Evolutionary conservation across 37 sponge, comb jelly and placozoan species (phyloP).

Genomic region (Ianthella basta): DNA sequence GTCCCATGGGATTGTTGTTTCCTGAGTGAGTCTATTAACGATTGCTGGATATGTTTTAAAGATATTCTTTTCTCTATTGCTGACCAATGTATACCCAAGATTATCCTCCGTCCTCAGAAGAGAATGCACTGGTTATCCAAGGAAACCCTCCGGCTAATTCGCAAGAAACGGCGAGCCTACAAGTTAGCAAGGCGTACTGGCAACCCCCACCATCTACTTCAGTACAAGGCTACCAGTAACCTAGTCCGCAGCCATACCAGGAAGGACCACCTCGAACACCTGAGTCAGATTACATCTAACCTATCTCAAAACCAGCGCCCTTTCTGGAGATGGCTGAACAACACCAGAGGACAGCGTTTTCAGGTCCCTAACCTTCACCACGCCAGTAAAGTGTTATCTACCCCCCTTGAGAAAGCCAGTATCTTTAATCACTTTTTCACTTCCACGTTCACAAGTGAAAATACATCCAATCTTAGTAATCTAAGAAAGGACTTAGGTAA

Average conservation of each 20-base stretch:
- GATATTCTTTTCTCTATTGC: constrained; percentile 21
- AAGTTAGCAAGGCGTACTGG: constrained; percentile 7
- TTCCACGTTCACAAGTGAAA: constrained; percentile 29
- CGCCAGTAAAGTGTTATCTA: background rate
- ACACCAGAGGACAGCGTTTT: background rate
- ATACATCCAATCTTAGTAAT: background rate
- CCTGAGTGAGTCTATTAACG: background rate
- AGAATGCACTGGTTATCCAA: background rate
- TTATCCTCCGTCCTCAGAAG: background rate
- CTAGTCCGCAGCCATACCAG: background rate
- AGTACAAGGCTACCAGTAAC: constrained; percentile 13
- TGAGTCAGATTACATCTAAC: constrained; percentile 27
- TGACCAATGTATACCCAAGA: constrained; percentile 17
- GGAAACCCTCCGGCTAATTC: background rate
- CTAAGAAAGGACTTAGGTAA: background rate
- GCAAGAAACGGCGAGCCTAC: constrained; percentile 32
- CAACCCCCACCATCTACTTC: background rate
- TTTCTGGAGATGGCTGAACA: constrained; percentile 49
- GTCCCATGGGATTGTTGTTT: constrained; percentile 34
- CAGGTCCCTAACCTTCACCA: constrained; percentile 8
- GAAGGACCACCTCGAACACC: background rate
- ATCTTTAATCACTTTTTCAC: constrained; percentile 25
- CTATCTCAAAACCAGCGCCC: constrained; percentile 5
- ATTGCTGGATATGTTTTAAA: constrained; percentile 31
- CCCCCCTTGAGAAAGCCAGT: constrained; percentile 2